Conservation (phyloP, 1,140 invertebrate species). For the Laupala kohalensis region DNA sequence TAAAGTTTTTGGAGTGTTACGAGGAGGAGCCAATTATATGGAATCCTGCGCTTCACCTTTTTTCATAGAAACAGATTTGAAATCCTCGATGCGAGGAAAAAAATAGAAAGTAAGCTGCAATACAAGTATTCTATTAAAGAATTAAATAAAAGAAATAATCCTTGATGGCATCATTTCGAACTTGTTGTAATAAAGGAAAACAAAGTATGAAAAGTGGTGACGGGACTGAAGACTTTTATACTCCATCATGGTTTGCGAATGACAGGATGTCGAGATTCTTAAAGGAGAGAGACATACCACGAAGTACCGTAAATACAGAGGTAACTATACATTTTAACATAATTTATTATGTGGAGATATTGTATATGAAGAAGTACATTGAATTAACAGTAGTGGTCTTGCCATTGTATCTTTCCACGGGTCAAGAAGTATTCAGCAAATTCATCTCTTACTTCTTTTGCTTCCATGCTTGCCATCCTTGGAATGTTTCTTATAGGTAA, state of each 20-base stretch:
- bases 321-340: no score
- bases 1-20: background rate
- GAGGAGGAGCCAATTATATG: background rate
- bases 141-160: background rate
- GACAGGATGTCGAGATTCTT: no score
- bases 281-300: no score
- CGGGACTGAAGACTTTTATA: no score
- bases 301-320: no score
- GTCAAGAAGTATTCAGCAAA: conserved; percentile 12
- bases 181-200: background rate
- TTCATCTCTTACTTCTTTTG: conserved; percentile 11
- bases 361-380: no score
- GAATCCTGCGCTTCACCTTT: background rate
- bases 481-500: conserved; percentile 2
- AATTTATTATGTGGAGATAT: no score
- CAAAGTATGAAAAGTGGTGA: background rate
- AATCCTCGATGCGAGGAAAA: background rate
- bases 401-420: background rate
- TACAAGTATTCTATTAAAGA: background rate
- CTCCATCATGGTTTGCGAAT: no score
- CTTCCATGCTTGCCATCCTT: background rate
- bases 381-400: no score
- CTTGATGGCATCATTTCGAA: background rate
- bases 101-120: background rate
- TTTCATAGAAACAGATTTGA: background rate